Percentiles rank a stretch among this genome's conserved stretches.
These are phyloP conservation scores for Vicugna pacos DNA, from an alignment of 2,113 vertebrate genomes.

Conservation along the genomic window DNA sequence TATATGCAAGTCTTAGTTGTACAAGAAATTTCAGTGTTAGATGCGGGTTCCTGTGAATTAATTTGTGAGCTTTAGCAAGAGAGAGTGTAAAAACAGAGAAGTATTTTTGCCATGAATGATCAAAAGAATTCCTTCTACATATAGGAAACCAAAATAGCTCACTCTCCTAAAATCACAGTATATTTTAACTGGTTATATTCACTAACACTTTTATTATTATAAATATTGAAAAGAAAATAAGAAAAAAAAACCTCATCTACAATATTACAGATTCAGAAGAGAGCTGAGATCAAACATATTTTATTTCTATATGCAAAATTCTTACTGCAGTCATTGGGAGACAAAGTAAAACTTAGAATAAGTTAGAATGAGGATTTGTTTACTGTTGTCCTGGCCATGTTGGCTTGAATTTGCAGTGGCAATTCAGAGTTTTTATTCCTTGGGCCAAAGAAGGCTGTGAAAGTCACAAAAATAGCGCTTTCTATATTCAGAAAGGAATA, in stretches of 20 bases:
- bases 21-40: conserved; percentile 58
- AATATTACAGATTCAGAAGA: conserved; percentile 11
- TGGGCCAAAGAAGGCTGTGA: conserved; percentile 67
- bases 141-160: not conserved
- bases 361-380: not conserved
- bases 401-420: conserved; percentile 62
- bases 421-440: conserved; percentile 39
- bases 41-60: conserved; percentile 29
- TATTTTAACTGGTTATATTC: conserved; percentile 2
- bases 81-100: not conserved
- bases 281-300: not conserved
- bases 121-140: not conserved
- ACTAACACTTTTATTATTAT: conserved; percentile 28
- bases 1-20: conserved; percentile 69
- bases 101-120: not conserved
- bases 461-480: conserved; percentile 70
- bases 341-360: not conserved
- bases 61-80: conserved; percentile 36
- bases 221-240: conserved; percentile 85
- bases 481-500: conserved; percentile 59
- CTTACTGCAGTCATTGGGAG: not conserved
- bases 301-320: not conserved
- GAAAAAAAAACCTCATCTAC: conserved; percentile 84
- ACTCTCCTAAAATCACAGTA: not conserved
- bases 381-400: not conserved